A percentile compares a stretch with the other conserved stretches of the same genome.
Evolutionary conservation across 2,113 vertebrate genomes (phyloP).

Genomic region (Geococcyx californianus): DNA sequence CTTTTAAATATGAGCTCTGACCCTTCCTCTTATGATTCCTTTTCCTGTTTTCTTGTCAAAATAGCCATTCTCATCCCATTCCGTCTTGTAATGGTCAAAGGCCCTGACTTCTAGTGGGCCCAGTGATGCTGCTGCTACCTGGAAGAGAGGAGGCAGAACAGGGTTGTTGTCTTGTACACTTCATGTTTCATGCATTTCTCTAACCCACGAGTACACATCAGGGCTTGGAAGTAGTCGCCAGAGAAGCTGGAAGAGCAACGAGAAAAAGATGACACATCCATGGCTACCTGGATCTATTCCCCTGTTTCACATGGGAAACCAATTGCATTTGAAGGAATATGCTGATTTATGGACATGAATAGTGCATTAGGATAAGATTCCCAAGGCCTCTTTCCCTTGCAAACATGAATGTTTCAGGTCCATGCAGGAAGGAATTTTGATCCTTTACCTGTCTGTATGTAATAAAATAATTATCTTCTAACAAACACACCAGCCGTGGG

Average conservation of each 20-base stretch:
- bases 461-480: neutral
- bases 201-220: neutral
- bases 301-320: neutral
- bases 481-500: rapidly evolving
- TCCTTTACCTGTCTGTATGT: neutral
- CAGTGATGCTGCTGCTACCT: neutral
- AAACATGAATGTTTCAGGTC: rapidly evolving
- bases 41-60: neutral
- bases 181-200: neutral
- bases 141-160: neutral
- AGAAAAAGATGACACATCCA: neutral
- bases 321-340: neutral
- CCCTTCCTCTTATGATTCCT: neutral
- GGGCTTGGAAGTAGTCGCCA: neutral
- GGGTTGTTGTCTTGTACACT: neutral
- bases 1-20: neutral
- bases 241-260: neutral
- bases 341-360: rapidly evolving
- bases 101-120: neutral
- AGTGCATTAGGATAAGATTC: neutral
- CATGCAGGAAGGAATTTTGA: neutral
- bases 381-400: neutral
- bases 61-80: neutral
- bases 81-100: neutral
- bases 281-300: neutral